Percentiles rank a stretch among this genome's conserved stretches.
These are phyloP conservation scores for Ctena decussata DNA, from an alignment of 2,888 invertebrate species.

Conservation along the genomic window DNA sequence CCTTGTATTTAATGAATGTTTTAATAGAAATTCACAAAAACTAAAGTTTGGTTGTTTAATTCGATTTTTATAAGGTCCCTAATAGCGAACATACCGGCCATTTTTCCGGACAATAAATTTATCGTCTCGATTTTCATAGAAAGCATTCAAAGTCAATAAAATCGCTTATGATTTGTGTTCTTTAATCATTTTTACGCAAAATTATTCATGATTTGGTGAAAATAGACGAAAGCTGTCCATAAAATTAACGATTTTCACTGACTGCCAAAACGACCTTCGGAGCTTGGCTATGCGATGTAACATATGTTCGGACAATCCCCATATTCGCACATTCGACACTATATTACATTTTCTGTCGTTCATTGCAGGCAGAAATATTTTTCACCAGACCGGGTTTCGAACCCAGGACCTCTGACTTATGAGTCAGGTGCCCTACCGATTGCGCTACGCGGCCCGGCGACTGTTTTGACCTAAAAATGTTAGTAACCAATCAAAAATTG, in stretches of 20 bases:
- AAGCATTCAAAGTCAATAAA: neutral
- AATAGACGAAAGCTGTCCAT: neutral
- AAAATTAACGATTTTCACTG: neutral
- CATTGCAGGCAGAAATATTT: neutral
- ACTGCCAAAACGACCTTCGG: neutral
- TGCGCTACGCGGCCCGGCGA: neutral
- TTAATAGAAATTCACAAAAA: too few species aligned
- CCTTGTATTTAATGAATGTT: too few species aligned
- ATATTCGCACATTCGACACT: neutral
- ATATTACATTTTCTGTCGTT: neutral
- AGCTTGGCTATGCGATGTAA: neutral
- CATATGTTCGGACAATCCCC: neutral
- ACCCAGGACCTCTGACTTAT: neutral
- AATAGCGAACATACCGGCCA: neutral
- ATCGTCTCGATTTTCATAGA: neutral
- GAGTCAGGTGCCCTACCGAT: neutral
- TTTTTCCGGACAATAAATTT: neutral
- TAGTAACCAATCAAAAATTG: too few species aligned
- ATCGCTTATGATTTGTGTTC: neutral
- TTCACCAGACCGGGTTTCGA: neutral
- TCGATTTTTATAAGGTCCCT: too few species aligned
- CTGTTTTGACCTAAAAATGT: neutral
- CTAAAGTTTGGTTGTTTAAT: too few species aligned
- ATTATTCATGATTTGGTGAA: neutral
- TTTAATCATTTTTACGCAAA: neutral